phyloP scores from a whole-genome alignment of 2,888 invertebrate genomes.

The Tachystola acroxantha region DNA sequence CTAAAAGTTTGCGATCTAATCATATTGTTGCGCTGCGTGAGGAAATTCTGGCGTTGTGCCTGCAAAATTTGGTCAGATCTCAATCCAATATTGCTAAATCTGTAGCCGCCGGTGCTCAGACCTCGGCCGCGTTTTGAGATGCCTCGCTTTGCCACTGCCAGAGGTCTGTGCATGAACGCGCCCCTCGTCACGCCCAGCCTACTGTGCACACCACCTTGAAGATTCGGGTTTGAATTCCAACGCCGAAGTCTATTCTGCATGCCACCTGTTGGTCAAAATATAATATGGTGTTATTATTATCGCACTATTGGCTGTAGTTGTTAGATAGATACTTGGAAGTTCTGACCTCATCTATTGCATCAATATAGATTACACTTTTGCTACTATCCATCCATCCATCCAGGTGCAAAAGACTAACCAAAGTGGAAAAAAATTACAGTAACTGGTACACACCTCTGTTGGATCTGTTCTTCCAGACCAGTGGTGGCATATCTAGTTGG shows the following conservation, averaged over 20 bases:
- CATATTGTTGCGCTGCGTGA: constrained; percentile 43
- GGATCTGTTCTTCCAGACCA: constrained; percentile 40
- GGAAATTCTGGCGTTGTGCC: constrained; percentile 48
- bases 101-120: constrained; percentile 41
- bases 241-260: constrained; percentile 41
- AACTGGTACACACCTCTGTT: constrained; percentile 33
- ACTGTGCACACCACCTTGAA: constrained; percentile 47
- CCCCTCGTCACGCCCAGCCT: constrained; percentile 55
- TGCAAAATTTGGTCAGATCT: constrained; percentile 68
- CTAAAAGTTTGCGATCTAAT: constrained; percentile 70
- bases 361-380: too few relatives aligned
- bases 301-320: too few relatives aligned
- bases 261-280: constrained; percentile 43
- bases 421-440: too few relatives aligned
- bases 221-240: constrained; percentile 45
- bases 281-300: too few relatives aligned
- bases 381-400: too few relatives aligned
- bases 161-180: constrained; percentile 40
- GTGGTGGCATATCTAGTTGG: constrained; percentile 41
- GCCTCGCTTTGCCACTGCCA: constrained; percentile 62
- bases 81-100: constrained; percentile 59
- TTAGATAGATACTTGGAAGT: too few relatives aligned
- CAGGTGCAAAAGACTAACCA: too few relatives aligned
- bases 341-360: too few relatives aligned
- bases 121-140: constrained; percentile 66